Evolutionary conservation across 2,113 vertebrate genomes (phyloP).

Genomic region (Gymnorhina tibicen): DNA sequence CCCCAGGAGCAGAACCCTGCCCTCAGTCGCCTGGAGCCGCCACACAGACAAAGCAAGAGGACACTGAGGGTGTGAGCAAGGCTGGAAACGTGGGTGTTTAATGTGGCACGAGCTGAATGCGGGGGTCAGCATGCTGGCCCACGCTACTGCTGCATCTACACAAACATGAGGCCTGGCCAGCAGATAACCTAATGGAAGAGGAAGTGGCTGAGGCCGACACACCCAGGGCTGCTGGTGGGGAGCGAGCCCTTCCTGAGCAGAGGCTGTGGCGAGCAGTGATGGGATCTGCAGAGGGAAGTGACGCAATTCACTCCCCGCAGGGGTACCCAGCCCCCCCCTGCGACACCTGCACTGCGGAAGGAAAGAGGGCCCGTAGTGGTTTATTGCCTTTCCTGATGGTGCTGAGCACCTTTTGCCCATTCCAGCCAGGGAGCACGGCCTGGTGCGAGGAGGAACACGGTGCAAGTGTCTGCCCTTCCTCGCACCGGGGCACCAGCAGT

Average conservation of each 20-base stretch:
- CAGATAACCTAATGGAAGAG: not conserved
- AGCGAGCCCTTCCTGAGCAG: not conserved
- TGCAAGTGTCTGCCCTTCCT: accelerated
- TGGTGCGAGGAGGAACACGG: accelerated
- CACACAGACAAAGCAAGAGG: not conserved
- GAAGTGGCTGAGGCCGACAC: not conserved
- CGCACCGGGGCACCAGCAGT: accelerated
- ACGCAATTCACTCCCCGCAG: not conserved
- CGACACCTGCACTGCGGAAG: accelerated
- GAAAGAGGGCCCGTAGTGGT: not conserved
- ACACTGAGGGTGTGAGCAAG: not conserved
- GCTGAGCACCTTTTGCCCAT: not conserved
- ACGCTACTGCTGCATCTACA: not conserved
- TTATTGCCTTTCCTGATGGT: not conserved
- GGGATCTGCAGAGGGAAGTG: not conserved
- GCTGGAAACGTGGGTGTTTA: not conserved
- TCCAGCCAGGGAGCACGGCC: accelerated
- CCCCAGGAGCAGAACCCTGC: not conserved
- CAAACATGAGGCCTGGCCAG: not conserved
- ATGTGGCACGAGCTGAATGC: not conserved
- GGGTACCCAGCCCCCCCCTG: not conserved
- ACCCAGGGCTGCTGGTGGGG: not conserved
- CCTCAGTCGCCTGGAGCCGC: accelerated
- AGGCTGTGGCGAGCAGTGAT: accelerated
- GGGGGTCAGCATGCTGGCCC: not conserved